Base-by-base conservation (phyloP, 2,797 vertebrate genomes). In the Tamandua tetradactyla region DNA sequence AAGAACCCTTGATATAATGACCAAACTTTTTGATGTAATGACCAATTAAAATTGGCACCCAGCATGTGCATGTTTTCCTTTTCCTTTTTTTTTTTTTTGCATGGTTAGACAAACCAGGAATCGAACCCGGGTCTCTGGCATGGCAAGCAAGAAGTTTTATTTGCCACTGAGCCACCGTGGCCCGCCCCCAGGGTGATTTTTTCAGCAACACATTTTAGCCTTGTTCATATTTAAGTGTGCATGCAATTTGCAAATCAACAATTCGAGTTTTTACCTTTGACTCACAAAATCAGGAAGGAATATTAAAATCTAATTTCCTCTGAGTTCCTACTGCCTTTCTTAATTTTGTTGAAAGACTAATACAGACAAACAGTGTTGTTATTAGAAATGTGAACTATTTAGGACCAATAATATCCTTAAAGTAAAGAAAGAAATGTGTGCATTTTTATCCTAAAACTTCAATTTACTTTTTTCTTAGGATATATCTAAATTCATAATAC, bases 191-290 rank as follows among this genome's bases (percentile, higher is more conserved):
- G n/a, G n/a, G n/a, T n/a, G n/a, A n/a, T n/a, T n/a, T n/a, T n/a
- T n/a, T 75, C 37, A 82, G 35, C 32, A 90, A 55, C 32, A 42
- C 52, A 78, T 72, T 91, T 94, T 62, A 66, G 37, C 55, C 49
- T 92, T 64, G 30, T 66, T 62, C 22, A 25, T 25, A 18, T 55
- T 55, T 20, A 71, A 27, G 44, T 32, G 17, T 40, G n/a, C 7
- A 15, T 68, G n/a, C 49, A 25, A 40, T 69, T 85, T 85, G 9
- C 25, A 69, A 37, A 42, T 42, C 62, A 25, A 83, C 4, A 66
- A 62, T 64, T 69, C 12, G 85, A 44, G 49, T 95, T 92, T 94
- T 92, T 94, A 61, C 66, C 40, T 27, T 22, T 69, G 27, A 25
- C 37, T 85, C 40, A 62, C 64, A 80, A 93, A 23, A 49, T 82